phyloP scores from a whole-genome alignment of 2,888 invertebrate species.

The Petrophora chlorosata region DNA sequence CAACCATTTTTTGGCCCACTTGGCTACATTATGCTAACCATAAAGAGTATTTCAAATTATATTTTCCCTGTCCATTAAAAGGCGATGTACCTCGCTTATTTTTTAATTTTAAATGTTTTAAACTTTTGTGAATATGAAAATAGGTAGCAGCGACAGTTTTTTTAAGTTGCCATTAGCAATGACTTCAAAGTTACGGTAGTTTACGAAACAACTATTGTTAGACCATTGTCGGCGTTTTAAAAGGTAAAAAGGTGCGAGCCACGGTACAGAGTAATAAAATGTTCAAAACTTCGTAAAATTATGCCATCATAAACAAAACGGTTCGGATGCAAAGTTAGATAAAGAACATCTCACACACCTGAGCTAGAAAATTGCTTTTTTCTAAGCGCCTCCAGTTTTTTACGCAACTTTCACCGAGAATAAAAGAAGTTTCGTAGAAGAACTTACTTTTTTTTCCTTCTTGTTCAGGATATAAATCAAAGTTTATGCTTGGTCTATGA shows the following conservation, averaged over 20 bases:
- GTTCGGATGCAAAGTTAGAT: slow-evolving; percentile 84
- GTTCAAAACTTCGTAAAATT: slow-evolving; percentile 81
- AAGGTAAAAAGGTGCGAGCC: slow-evolving; percentile 63
- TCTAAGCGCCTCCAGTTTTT: slow-evolving; percentile 81
- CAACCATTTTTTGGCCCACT: slow-evolving; percentile 84
- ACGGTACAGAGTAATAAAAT: slow-evolving; percentile 78
- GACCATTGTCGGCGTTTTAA: slow-evolving; percentile 60
- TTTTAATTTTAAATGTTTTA: slow-evolving; percentile 51
- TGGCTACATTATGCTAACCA: slow-evolving; percentile 80
- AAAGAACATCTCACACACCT: slow-evolving; percentile 84
- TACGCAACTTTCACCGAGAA: slow-evolving; percentile 81
- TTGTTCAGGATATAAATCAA: slow-evolving; percentile 70
- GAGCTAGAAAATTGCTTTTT: slow-evolving; percentile 84
- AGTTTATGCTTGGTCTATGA: slow-evolving; percentile 63
- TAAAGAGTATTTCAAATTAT: slow-evolving; percentile 83
- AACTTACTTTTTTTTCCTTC: slow-evolving; percentile 74
- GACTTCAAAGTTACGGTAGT: slow-evolving; percentile 51
- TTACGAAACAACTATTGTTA: slow-evolving; percentile 71
- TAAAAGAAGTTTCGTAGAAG: slow-evolving; percentile 80
- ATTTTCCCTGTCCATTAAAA: slow-evolving; percentile 81
- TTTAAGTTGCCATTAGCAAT: no score
- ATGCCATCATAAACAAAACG: slow-evolving; percentile 79
- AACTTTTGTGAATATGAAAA: slow-evolving; percentile 44
- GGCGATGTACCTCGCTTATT: slow-evolving; percentile 68
- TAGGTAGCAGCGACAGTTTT: slow-evolving; percentile 65